Evolutionary conservation across 1,140 invertebrate genomes (phyloP), one percentile per base, ranked within the genome.

Genomic region (Lucilia cuprina): DNA sequence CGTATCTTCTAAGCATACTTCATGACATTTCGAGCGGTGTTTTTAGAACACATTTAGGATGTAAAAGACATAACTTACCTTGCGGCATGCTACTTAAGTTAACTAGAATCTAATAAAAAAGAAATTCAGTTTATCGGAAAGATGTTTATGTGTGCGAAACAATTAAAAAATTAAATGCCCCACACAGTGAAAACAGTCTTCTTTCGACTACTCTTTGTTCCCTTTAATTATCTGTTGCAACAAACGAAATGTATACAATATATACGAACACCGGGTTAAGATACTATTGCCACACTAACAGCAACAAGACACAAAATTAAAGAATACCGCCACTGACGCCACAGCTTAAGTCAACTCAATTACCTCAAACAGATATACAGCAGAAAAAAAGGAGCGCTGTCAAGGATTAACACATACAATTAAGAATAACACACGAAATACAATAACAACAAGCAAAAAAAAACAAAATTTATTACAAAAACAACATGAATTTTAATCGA

Each of bases 161-260:
- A 80, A 77, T 85, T 85, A 80, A 85, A 83, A 87, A 88, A 89
- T 89, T 89, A 88, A 87, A 88, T 88, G 88, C 87, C 88, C 86
- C 88, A 89, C 88, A 89, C 88, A 89, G 86, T 88, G 88, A 84
- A 21, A 80, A 80, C n/a, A 14, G 75, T 4, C 35, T 78, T 60
- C 14, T 10, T 41, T 50, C 77, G 77, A 41, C 7, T n/a, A 78
- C 17, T 47, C 25, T 77, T 50, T 10, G 47, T 13, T 7, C 77
- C 47, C n/a, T 21, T 80, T 80, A 80, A 80, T 80, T 80, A 80
- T 80, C 41, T 4, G 12, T n/a, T 49, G 75, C 17, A 80, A 80
- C 65, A 49, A 78, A 78, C 75, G n/a, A 47, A 78, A 78, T 60
- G 75, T 78, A 17, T 60, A n/a, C n/a, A 60, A 17, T 60, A 60